These are phyloP conservation scores for Nylanderia fulva DNA, from an alignment of 1,140 invertebrate genomes.

Conservation along the genomic window DNA sequence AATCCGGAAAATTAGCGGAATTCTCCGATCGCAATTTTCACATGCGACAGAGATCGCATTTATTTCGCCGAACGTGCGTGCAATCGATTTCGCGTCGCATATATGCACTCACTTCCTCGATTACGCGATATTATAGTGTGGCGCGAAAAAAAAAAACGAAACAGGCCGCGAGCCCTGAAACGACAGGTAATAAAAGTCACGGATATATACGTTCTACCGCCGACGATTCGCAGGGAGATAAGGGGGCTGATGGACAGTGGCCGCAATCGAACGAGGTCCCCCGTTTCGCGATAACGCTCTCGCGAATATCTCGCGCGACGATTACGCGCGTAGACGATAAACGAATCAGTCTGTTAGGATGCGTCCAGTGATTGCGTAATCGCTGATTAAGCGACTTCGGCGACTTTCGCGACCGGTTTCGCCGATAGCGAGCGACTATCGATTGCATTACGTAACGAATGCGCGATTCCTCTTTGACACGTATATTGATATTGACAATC, in stretches of 20 bases:
- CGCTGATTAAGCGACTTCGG: constrained; percentile 56
- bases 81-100: not conserved
- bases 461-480: not conserved
- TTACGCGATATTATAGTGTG: constrained; percentile 21
- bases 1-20: constrained; percentile 16
- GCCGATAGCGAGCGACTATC: constrained; percentile 14
- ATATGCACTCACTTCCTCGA: constrained; percentile 21
- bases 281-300: constrained; percentile 57
- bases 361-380: constrained; percentile 55
- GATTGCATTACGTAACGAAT: constrained; percentile 13
- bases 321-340: constrained; percentile 69
- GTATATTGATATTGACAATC: not conserved
- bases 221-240: constrained; percentile 73
- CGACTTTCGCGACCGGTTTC: not conserved
- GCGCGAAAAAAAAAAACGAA: constrained; percentile 49
- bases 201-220: constrained; percentile 56
- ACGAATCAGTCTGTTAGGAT: constrained; percentile 47
- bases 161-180: constrained; percentile 35
- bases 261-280: constrained; percentile 40
- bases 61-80: constrained; percentile 33
- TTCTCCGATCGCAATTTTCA: not conserved
- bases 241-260: constrained; percentile 63
- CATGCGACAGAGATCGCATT: constrained; percentile 13
- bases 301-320: constrained; percentile 45
- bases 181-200: constrained; percentile 72